A percentile compares a stretch with the other conserved stretches of the same genome.
phyloP scores from a whole-genome alignment of 2,113 vertebrate species.

The Dasyurus viverrinus region DNA sequence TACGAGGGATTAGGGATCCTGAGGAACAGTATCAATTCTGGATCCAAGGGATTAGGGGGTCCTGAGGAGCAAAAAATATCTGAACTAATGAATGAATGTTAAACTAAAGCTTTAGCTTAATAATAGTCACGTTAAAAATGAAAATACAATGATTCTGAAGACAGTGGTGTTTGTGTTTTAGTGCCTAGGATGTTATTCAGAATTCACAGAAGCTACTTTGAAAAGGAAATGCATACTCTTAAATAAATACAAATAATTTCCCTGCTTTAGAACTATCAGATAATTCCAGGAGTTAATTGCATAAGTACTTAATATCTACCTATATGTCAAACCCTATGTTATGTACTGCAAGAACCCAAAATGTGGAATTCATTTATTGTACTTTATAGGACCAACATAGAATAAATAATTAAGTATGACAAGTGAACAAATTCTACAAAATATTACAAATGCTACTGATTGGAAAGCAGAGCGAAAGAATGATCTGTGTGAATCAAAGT shows the following conservation, averaged over 20 bases:
- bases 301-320: not conserved
- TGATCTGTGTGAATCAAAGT: not conserved
- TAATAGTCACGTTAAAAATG: not conserved
- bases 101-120: slow-evolving; percentile 17
- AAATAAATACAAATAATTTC: slow-evolving; percentile 12
- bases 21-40: not conserved
- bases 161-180: not conserved
- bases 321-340: not conserved
- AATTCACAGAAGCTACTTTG: slow-evolving; percentile 2
- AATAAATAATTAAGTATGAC: not conserved
- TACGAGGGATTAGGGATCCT: not conserved
- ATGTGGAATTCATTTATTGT: not conserved
- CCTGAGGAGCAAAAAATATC: slow-evolving; percentile 18
- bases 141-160: not conserved
- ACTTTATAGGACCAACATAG: not conserved
- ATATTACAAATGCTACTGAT: not conserved
- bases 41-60: not conserved
- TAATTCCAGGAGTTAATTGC: not conserved
- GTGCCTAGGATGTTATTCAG: slow-evolving; percentile 27
- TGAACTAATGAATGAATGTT: slow-evolving; percentile 6
- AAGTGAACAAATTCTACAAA: slow-evolving; percentile 19
- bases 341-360: not conserved
- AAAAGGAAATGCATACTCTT: slow-evolving; percentile 24
- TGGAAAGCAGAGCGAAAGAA: slow-evolving; percentile 25
- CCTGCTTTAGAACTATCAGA: not conserved